Evolutionary conservation across 2,113 vertebrate genomes (phyloP).

Genomic region (Parotia lawesii): DNA sequence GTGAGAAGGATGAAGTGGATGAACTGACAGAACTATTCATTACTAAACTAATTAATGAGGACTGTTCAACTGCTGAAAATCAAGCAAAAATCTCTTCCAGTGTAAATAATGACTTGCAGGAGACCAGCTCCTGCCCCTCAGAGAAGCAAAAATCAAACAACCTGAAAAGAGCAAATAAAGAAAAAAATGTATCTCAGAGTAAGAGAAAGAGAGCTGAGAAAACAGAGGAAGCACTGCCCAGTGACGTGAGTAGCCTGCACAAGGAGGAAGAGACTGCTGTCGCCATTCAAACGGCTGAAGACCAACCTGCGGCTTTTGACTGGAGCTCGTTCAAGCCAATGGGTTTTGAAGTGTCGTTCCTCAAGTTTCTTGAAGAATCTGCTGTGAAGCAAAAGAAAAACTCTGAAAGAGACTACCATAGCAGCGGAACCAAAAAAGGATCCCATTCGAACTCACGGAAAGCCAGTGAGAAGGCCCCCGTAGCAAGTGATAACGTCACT

Average conservation of each 20-base stretch:
- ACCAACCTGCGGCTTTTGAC: constrained; percentile 75
- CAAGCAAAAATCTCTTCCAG: constrained; percentile 61
- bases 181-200: constrained; percentile 77
- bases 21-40: constrained; percentile 81
- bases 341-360: constrained; percentile 95
- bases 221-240: constrained; percentile 43
- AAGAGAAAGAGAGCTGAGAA: constrained; percentile 73
- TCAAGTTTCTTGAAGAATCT: constrained; percentile 92
- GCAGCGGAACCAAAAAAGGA: constrained; percentile 63
- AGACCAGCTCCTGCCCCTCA: constrained; percentile 53
- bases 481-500: constrained; percentile 30
- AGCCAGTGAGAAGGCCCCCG: constrained; percentile 53
- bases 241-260: constrained; percentile 26
- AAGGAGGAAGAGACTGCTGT: constrained; percentile 80
- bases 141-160: constrained; percentile 73
- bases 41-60: constrained; percentile 81
- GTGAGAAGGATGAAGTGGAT: constrained; percentile 79
- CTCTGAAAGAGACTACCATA: constrained; percentile 66
- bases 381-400: constrained; percentile 79
- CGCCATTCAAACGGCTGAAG: constrained; percentile 70
- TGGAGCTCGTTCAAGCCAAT: constrained; percentile 92
- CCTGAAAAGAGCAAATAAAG: constrained; percentile 79
- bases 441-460: constrained; percentile 67
- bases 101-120: constrained; percentile 69
- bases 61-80: constrained; percentile 68